Evolutionary conservation across 2,113 vertebrate species (phyloP), one percentile per base, ranked within the genome.

Genomic region (Rhinopomastus cyanomelas): DNA sequence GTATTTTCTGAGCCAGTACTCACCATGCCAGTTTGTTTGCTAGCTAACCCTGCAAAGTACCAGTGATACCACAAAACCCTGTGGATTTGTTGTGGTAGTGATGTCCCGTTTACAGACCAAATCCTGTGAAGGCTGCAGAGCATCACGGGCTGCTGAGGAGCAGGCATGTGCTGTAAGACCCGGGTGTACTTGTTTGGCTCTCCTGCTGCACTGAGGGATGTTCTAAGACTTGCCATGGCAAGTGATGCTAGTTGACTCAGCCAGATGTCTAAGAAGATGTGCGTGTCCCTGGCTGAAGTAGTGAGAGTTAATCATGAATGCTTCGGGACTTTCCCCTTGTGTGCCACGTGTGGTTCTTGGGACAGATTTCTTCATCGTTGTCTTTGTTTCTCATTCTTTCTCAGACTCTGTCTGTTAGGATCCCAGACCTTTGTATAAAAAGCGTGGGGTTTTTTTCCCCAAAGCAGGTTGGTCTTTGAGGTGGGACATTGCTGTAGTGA

Each of bases 361-460:
- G 52, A 44, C 51, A 27, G 51, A 57, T 44, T 34, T 88, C 73
- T 37, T 16, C 29, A 25, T 12, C 5, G 1, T 55, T 11, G 2
- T 66, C 32, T 87, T 68, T 93, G 65, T 93, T 87, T 92, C 75
- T 78, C 34, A 12, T 56, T 74, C 76, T 73, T 71, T 69, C 90
- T 77, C 97, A 98, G 98, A 96, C 80, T 29, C 90, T 96, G 52
- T 95, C 96, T 89, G 88, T 98, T 97, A 98, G 96, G 96, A 97
- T 97, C 71, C 93, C 97, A 95, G 96, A 98, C 71, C 96, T 98
- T 85, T 98, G 98, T 95, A 97, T 98, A 93, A 98, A 98, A 96
- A 98, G 97, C 53, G 81, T 98, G 32, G 98, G 98, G 87, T 96
- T 98, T 86, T 98, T 98, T 96, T 98, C 98, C 86, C 98, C 97